Base-by-base conservation (phyloP, 2,888 invertebrate species). In the Clunio marinus region DNA sequence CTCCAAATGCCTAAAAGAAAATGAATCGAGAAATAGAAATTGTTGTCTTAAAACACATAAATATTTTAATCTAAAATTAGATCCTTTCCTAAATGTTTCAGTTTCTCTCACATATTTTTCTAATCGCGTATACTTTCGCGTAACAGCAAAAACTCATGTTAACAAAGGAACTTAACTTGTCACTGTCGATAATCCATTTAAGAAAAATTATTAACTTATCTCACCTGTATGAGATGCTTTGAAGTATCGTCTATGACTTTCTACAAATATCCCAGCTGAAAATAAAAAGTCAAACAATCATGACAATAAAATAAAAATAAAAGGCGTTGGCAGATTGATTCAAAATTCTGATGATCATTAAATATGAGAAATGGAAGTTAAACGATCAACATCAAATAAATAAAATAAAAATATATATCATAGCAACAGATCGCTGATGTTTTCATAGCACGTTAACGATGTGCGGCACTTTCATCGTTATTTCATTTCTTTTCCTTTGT, bases 191-290 rank as follows among this genome's bases (percentile, higher is more conserved):
- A 32, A 51, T 17, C 20, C 17, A 20, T 20, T 22, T 51, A 8
- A 20, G 8, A 51, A 7, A 20, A 51, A 7, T 37, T 13, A 37
- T 35, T n/a, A 60, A n/a, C n/a, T n/a, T n/a, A 28, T 7, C 62
- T 63, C 45, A 63, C 90, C 89, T 2, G 86, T 84, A 73, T 88
- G 82, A 71, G 88, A 88, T 73, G 82, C 83, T 74, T 88, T 77
- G 68, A 89, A 84, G 73, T 83, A 86, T 69, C 83, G 76, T 8
- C 82, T 80, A 25, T 81, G 83, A 62, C 80, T 77, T 0, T 81
- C 81, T 70, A 86, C 79, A 73, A 80, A 83, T 71, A 85, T 82
- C 74, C 84, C 85, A 85, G 77, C 17, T 74, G 77, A 72, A 28
- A 17, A 7, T 37, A 70, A n/a, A n/a, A 69, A 68, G 45, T 15